Conservation (phyloP, 2,113 vertebrate genomes). For the Megaceryle torquata region DNA sequence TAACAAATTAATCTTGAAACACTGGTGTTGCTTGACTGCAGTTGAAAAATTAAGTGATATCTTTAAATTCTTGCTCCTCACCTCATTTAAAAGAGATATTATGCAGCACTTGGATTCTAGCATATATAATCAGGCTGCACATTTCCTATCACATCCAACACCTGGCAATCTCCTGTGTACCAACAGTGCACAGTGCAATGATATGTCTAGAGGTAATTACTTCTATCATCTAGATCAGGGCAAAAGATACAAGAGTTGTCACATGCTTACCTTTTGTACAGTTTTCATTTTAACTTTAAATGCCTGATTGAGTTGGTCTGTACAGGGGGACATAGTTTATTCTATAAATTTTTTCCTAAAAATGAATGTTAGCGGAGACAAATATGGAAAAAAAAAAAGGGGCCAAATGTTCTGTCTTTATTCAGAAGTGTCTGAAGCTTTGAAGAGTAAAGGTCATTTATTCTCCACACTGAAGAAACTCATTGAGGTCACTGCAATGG, state of each 20-base stretch:
- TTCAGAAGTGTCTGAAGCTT: neutral
- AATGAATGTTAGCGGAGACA: neutral
- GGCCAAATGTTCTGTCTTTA: neutral
- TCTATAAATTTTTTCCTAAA: neutral
- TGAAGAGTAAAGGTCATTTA: neutral
- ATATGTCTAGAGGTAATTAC: constrained; percentile 67
- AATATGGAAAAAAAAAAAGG: neutral
- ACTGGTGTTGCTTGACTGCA: constrained; percentile 43
- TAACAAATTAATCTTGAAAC: constrained; percentile 72
- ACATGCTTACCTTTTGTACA: constrained; percentile 33
- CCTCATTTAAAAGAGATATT: constrained; percentile 57
- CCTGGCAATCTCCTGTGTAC: constrained; percentile 62
- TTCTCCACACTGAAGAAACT: neutral
- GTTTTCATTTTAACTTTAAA: constrained; percentile 55
- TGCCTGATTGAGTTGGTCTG: neutral
- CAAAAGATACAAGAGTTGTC: constrained; percentile 29
- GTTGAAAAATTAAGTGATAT: constrained; percentile 69
- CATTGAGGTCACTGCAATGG: neutral
- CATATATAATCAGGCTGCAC: constrained; percentile 54
- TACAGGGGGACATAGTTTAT: neutral
- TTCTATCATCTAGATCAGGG: constrained; percentile 52
- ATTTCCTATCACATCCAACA: constrained; percentile 68
- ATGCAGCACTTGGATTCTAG: constrained; percentile 50
- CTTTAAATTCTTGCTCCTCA: constrained; percentile 50
- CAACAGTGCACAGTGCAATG: constrained; percentile 13